Base-by-base conservation (phyloP, 2,888 invertebrate genomes). In the Neria commutata region DNA sequence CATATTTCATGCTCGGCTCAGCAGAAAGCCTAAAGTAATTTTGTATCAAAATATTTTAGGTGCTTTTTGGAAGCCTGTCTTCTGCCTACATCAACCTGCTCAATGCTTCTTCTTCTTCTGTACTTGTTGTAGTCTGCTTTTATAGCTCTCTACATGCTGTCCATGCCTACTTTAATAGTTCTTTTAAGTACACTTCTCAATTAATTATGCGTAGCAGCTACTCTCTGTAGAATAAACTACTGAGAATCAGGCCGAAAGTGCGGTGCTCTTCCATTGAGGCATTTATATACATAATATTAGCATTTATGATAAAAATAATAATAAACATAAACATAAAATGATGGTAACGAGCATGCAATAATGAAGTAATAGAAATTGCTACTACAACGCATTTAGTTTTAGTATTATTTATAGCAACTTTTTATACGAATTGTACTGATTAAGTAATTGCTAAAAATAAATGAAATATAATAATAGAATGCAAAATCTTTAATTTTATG, bases 41-140 rank as follows among this genome's bases (percentile, higher is more conserved):
- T 77, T 77, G 76, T 77, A 77, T 77, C 77, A 77, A 77, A 77
- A 77, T 76, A 65, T 76, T 75, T 74, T 64, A 63, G 67, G 56
- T 66, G 69, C 65, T 68, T 65, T 65, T 67, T 66, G 59, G 58
- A 56, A 58, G 59, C 57, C 57, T 58, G 63, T 63, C 60, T 54
- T 49, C 60, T 49, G 54, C 46, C 62, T 60, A 50, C 17, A 50
- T 3, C 10, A 34, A 37, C 8, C n/a, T 37, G n/a, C 4, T 6
- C 37, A 4, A 4, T 37, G 3, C n/a, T 37, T 37, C 8, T 37
- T n/a, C n/a, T 37, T 37, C 4, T 37, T 37, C 37, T 11, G 8
- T n/a, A 24, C 17, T 26, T 45, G 21, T 16, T 14, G n/a, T n/a
- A n/a, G n/a, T n/a, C n/a, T n/a, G n/a, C n/a, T n/a, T n/a, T n/a